Percentiles rank a stretch among this genome's conserved stretches.
Conservation (phyloP, 2,797 vertebrate species). For the Lepus townsendii region DNA sequence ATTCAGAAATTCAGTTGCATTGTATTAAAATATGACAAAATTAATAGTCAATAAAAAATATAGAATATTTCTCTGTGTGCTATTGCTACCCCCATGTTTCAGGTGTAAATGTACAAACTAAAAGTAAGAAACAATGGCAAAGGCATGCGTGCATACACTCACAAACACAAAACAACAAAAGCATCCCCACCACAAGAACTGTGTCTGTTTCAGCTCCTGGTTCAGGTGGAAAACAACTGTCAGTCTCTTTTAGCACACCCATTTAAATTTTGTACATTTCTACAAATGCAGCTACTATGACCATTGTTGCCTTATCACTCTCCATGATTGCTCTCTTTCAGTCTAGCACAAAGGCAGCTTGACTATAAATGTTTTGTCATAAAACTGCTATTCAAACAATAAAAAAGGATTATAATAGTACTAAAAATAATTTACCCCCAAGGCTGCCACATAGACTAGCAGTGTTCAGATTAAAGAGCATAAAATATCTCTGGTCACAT, state of each 20-base stretch:
- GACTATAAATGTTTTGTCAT: conserved; percentile 90
- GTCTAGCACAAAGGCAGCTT: conserved; percentile 88
- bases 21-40: conserved; percentile 75
- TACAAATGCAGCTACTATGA: conserved; percentile 89
- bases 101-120: conserved; percentile 51
- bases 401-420: conserved; percentile 88
- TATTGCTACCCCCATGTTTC: conserved; percentile 27
- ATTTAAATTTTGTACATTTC: conserved; percentile 85
- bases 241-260: conserved; percentile 81
- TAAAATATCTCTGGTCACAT: conserved; percentile 76
- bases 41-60: conserved; percentile 13
- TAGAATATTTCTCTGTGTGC: conserved; percentile 27
- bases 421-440: conserved; percentile 87
- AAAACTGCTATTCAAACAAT: conserved; percentile 90
- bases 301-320: conserved; percentile 88
- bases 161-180: conserved; percentile 64
- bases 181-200: conserved; percentile 58
- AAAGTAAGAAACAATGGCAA: conserved; percentile 71
- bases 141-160: background rate
- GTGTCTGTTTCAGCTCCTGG: conserved; percentile 61
- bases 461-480: conserved; percentile 80
- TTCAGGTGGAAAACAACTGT: conserved; percentile 74
- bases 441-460: conserved; percentile 80
- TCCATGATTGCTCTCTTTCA: conserved; percentile 88
- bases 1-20: conserved; percentile 54